These are phyloP conservation scores for Stomatorhinus walkeri DNA, from an alignment of 2,797 vertebrate genomes.

Conservation along the genomic window DNA sequence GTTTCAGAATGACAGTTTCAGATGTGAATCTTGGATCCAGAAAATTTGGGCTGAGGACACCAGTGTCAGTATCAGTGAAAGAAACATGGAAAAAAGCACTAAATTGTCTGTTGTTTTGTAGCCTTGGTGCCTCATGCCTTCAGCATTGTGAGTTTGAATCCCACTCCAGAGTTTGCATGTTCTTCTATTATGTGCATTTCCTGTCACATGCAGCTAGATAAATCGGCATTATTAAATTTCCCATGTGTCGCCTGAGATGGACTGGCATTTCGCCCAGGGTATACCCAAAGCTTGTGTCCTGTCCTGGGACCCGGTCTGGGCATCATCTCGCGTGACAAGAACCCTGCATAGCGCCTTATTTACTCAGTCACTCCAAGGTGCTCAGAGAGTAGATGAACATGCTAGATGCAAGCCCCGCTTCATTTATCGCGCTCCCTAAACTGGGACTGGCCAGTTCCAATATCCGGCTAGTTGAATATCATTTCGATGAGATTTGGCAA, in stretches of 20 bases:
- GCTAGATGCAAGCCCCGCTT: neutral
- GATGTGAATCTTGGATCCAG: neutral
- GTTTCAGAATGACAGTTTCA: neutral
- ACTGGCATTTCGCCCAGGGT: neutral
- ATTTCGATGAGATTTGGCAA: neutral
- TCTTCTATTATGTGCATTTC: neutral
- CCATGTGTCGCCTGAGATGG: neutral
- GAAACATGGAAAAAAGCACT: neutral
- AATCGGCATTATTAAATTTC: neutral
- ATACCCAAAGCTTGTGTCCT: neutral
- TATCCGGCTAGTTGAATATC: neutral
- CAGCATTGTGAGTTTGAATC: neutral
- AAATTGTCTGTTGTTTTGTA: neutral
- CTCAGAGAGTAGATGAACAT: neutral
- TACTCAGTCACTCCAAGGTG: neutral
- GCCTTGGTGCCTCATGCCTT: neutral
- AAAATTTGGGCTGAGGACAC: neutral
- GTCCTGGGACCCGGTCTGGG: neutral
- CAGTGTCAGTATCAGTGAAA: neutral
- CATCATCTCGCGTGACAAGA: neutral
- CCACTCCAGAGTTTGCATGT: neutral
- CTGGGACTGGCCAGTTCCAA: too few species aligned
- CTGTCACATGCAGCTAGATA: neutral
- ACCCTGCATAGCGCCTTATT: neutral
- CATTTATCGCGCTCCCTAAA: neutral